Evolutionary conservation across 2,113 vertebrate species (phyloP).

Genomic region (human): GRCh38 chr9:100203001-100203500

Average conservation of each 20-base stretch:
- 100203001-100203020: slow-evolving; percentile 31
- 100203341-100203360: slow-evolving; percentile 26
- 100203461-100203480: slow-evolving; percentile 16
- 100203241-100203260: slow-evolving; percentile 13
- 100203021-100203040: not conserved
- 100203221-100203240: not conserved
- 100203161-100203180: slow-evolving; percentile 3
- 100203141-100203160: slow-evolving; percentile 19
- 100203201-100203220: not conserved
- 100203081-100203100: not conserved
- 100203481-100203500: slow-evolving; percentile 24
- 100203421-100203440: slow-evolving; percentile 27
- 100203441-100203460: slow-evolving; percentile 42
- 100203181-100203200: not conserved
- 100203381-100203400: slow-evolving; percentile 42
- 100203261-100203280: slow-evolving; percentile 31
- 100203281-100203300: not conserved
- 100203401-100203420: not conserved
- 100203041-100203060: not conserved
- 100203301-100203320: slow-evolving; percentile 22
- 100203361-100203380: slow-evolving; percentile 23
- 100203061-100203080: not conserved
- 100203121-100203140: slow-evolving; percentile 1
- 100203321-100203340: not conserved
- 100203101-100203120: slow-evolving; percentile 10